These are phyloP conservation scores for Heliconius hewitsoni DNA, from an alignment of 1,140 invertebrate species.

Conservation along the genomic window DNA sequence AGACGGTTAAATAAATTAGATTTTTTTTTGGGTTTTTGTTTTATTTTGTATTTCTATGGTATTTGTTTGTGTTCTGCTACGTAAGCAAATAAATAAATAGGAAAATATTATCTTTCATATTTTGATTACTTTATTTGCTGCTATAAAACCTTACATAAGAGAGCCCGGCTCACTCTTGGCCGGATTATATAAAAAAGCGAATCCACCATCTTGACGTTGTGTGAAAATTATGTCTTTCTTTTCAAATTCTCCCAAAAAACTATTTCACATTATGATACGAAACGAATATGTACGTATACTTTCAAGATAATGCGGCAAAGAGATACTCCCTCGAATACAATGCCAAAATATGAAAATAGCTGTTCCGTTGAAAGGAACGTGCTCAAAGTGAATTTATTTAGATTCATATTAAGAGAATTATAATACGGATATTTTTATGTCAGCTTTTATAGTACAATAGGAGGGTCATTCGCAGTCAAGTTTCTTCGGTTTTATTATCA, in stretches of 20 bases:
- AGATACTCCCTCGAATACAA: constrained; percentile 15
- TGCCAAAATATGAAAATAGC: constrained; percentile 24
- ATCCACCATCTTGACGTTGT: no score
- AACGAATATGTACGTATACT: constrained; percentile 9
- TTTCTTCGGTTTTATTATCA: not conserved
- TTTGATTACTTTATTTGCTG: no score
- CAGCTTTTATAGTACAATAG: not conserved
- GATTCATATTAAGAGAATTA: constrained; percentile 31
- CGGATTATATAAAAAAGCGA: no score
- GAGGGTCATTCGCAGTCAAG: constrained; percentile 5
- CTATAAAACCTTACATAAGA: no score
- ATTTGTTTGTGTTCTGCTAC: not conserved
- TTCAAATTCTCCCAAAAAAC: not conserved
- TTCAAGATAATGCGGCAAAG: constrained; percentile 12
- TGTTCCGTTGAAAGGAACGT: constrained; percentile 17
- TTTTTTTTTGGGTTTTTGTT: not conserved
- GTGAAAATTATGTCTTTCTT: not conserved
- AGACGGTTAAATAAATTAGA: not conserved
- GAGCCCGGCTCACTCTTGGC: no score
- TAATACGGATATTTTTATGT: constrained; percentile 15
- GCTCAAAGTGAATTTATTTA: constrained; percentile 31
- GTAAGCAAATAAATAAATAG: no score
- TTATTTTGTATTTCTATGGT: not conserved
- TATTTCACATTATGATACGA: not conserved
- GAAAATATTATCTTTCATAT: no score